Percentiles rank a stretch among this genome's conserved stretches.
phyloP scores from a whole-genome alignment of 2,888 invertebrate genomes.

The Agrilus biguttatus region DNA sequence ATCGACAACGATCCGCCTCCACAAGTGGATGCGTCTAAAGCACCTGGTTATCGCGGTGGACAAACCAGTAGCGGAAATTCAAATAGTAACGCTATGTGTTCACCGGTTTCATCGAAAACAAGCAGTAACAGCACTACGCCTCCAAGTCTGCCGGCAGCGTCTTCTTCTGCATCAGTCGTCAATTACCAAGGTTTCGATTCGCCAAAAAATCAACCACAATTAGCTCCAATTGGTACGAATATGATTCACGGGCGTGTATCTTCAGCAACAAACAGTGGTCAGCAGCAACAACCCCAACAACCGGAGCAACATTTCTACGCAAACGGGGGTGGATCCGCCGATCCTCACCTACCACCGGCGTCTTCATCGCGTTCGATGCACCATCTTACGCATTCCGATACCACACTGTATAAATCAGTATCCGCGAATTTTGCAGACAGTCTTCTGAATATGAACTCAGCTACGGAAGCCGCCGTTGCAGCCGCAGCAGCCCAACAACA shows the following conservation, averaged over 20 bases:
- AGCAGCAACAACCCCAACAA: constrained; percentile 3
- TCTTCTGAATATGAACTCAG: constrained; percentile 32
- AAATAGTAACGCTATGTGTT: constrained; percentile 47
- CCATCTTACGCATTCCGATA: constrained; percentile 13
- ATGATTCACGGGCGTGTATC: constrained; percentile 20
- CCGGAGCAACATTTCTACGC: constrained; percentile 12
- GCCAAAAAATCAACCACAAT: constrained; percentile 15
- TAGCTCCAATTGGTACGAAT: constrained; percentile 26
- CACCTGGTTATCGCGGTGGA: constrained; percentile 72
- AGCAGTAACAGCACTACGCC: constrained; percentile 41
- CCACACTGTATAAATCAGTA: constrained; percentile 17
- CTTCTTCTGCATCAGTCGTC: constrained; percentile 7
- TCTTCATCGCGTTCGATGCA: constrained; percentile 11
- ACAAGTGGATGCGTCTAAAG: constrained; percentile 75
- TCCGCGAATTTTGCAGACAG: constrained; percentile 10
- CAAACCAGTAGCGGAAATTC: too few species aligned
- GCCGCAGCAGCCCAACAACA: constrained; percentile 13
- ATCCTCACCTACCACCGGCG: constrained; percentile 12
- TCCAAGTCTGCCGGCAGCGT: constrained; percentile 26
- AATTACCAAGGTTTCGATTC: constrained; percentile 20
- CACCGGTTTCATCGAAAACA: constrained; percentile 54
- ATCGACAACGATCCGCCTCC: constrained; percentile 39
- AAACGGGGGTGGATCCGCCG: constrained; percentile 9
- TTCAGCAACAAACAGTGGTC: not conserved
- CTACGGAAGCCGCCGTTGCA: constrained; percentile 22